Base-by-base conservation (phyloP, 1,140 invertebrate genomes). In the Drosophila nasuta region DNA sequence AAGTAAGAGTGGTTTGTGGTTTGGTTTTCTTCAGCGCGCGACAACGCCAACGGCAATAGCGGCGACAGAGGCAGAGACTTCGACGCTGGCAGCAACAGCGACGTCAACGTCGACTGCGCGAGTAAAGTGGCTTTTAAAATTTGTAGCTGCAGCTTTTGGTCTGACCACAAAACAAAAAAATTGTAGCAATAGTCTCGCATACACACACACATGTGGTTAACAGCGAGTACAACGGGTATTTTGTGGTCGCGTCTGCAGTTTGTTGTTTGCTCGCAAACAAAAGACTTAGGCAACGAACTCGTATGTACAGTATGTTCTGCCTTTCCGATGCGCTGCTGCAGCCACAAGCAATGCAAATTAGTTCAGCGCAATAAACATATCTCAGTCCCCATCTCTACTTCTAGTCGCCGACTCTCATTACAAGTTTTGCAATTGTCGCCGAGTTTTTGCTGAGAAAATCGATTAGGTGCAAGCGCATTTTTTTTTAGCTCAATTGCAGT, bases 1-100 rank as follows among this genome's bases (percentile, higher is more conserved):
- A 89, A 89, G 86, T 89, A 89, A 89, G 81, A 90, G 86, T 89
- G 85, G 77, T 82, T 79, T 72, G 68, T 48, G 86, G 76, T 46
- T 62, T 75, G 56, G 60, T 80, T 88, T 87, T 80, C 77, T 73
- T 68, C 60, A 59, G 63, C 57, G 33, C 62, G 33, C 45, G 63
- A 38, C 62, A 65, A 49, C 62, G 63, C 28, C 62, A 65, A 45
- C 62, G 49, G 54, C 48, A 52, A 59, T 17, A 35, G 11, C 65
- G 25, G n/a, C 65, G 48, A 15, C 45, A n/a, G 25, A 54, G 33
- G 17, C 75, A 5, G 35, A 11, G 60, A 11, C 60, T 5, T 35
- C 33, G 48, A 3, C 49, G n/a, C 2, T 30, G 58, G 11, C 45
- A 7, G 15, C 17, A 15, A 11, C 35, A n/a, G 13, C 11, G 38